Evolutionary conservation across 2,888 invertebrate genomes (phyloP).

Genomic region (Oasisia sp.): DNA sequence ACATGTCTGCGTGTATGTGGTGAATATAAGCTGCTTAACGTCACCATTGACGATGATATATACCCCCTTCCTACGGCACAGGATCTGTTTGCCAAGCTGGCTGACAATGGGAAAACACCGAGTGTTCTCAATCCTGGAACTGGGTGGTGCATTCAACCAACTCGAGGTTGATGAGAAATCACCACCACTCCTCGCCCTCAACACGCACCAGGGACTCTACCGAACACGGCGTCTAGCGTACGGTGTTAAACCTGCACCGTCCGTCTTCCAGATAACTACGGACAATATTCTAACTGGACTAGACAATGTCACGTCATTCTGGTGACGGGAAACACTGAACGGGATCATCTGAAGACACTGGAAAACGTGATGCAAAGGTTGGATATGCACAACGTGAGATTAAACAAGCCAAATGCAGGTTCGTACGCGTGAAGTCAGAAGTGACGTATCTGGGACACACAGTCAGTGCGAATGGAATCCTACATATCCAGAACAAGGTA

Average conservation of each 20-base stretch:
- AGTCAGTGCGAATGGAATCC: constrained; percentile 37
- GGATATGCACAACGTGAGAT: background rate
- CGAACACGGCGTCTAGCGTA: too few species aligned
- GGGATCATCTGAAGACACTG: background rate
- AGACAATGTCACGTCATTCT: too few species aligned
- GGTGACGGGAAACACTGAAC: too few species aligned
- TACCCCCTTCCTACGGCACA: background rate
- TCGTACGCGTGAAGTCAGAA: background rate
- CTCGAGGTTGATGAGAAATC: too few species aligned
- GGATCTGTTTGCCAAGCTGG: background rate
- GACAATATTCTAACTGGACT: too few species aligned
- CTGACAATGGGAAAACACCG: background rate
- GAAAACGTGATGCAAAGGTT: background rate
- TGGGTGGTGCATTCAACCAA: too few species aligned
- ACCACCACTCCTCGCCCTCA: too few species aligned
- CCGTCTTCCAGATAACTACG: too few species aligned
- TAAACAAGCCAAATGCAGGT: constrained; percentile 17
- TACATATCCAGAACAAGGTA: constrained; percentile 31
- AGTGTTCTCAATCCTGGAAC: too few species aligned
- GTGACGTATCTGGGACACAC: constrained; percentile 38
- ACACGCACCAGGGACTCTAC: too few species aligned
- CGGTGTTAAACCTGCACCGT: too few species aligned
- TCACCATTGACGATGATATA: background rate
- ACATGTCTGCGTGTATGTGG: constrained; percentile 36
- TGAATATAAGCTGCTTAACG: constrained; percentile 22